A percentile compares a stretch with the other conserved stretches of the same genome.
phyloP scores from a whole-genome alignment of 2,888 invertebrate species.

The Microplitis deprimator region DNA sequence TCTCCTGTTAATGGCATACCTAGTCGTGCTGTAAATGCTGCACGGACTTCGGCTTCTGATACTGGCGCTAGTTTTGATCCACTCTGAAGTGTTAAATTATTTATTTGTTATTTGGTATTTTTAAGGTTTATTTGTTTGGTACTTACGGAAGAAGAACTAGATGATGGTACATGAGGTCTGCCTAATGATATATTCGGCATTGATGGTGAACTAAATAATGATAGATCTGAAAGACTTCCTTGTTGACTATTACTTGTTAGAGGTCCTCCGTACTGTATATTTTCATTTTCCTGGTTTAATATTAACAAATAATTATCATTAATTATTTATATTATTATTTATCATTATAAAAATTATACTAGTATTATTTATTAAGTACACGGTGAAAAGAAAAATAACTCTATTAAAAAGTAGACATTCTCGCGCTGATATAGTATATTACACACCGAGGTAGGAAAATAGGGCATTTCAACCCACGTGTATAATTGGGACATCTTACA shows the following conservation, averaged over 20 bases:
- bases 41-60: slow-evolving; percentile 85
- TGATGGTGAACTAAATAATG: slow-evolving; percentile 94
- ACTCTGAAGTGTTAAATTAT: slow-evolving; percentile 60
- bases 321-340: too few species aligned
- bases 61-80: slow-evolving; percentile 75
- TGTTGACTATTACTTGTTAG: slow-evolving; percentile 75
- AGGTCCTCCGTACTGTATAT: slow-evolving; percentile 74
- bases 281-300: slow-evolving; percentile 79
- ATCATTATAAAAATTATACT: too few species aligned
- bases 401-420: too few species aligned
- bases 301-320: neutral
- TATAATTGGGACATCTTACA: too few species aligned
- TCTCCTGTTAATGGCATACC: slow-evolving; percentile 79
- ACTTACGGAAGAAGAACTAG: slow-evolving; percentile 67
- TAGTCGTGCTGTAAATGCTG: slow-evolving; percentile 78
- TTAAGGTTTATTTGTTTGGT: neutral
- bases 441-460: too few species aligned
- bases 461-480: too few species aligned
- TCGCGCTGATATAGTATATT: too few species aligned
- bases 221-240: slow-evolving; percentile 81
- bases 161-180: slow-evolving; percentile 78
- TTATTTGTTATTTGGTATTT: neutral
- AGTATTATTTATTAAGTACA: too few species aligned
- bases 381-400: too few species aligned
- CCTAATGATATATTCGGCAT: slow-evolving; percentile 97